Base-by-base conservation (phyloP, 2,113 vertebrate species). In the Jacana jacana region DNA sequence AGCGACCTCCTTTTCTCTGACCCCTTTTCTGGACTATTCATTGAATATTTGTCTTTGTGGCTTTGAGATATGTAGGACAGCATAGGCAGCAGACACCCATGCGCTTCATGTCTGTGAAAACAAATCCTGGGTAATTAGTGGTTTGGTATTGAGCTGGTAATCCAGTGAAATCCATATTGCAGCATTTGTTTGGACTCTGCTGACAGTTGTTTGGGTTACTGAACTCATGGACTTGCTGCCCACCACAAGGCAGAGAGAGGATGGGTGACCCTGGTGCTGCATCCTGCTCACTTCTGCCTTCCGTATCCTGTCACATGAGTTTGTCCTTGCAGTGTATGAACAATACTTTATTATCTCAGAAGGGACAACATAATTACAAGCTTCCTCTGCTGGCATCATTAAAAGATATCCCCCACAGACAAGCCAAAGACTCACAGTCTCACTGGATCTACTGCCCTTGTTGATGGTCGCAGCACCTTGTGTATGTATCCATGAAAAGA, bases 81-180 rank as follows among this genome's bases (percentile, higher is more conserved):
- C 0, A 0, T 66, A 75, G 71, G 69, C 93, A 90, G 65, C n/a
- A 91, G 63, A 76, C 42, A 82, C 37, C n/a, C 27, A 2, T 49
- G 35, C 28, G 44, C 66, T 73, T 94, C 51, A 61, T 39, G 51
- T 68, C 84, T 92, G 25, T 93, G 65, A 91, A 94, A 95, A 96
- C 42, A 95, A 92, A 90, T 13, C 15, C 64, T 81, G 65, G 33
- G 64, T 97, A 95, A 96, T 95, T 94, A 96, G 66, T 89, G 52
- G 5, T 81, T 93, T 86, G 49, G 22, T 91, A 93, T 81, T 88
- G 79, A 94, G 37, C 58, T 88, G 65, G 72, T 51, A 81, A 84
- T 78, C 51, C 66, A 64, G 27, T 44, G 72, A 90, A 95, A 95
- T 90, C 90, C 42, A 78, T 93, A 86, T 76, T 85, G 52, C 61